A percentile compares a stretch with the other conserved stretches of the same genome.
phyloP scores from a whole-genome alignment of 2,113 vertebrate species.

The Formicarius rufipectus region DNA sequence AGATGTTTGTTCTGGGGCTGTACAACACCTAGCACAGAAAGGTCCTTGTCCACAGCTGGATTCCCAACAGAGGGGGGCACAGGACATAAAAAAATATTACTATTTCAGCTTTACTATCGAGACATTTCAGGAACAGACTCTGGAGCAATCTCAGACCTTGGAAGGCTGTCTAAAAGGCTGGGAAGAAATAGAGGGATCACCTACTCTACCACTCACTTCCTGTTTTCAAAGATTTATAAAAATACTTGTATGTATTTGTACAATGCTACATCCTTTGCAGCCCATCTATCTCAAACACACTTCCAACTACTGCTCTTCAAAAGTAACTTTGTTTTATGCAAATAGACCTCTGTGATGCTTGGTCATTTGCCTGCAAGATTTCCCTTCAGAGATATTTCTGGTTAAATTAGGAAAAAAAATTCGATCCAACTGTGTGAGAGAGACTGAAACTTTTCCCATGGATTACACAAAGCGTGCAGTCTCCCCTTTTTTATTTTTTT shows the following conservation, averaged over 20 bases:
- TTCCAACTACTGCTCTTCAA: not conserved
- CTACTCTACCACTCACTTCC: not conserved
- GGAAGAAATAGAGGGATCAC: not conserved
- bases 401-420: not conserved
- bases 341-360: not conserved
- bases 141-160: not conserved
- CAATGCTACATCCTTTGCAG: not conserved
- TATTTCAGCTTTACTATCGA: not conserved
- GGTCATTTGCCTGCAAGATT: not conserved
- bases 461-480: not conserved
- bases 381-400: not conserved
- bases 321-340: not conserved
- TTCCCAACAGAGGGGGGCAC: not conserved
- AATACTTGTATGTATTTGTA: not conserved
- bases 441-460: slow-evolving; percentile 14
- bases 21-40: slow-evolving; percentile 3
- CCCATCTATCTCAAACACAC: not conserved
- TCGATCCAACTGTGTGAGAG: not conserved
- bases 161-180: not conserved
- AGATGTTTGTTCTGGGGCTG: slow-evolving; percentile 14
- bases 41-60: not conserved
- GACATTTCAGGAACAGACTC: not conserved
- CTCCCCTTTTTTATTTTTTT: not conserved
- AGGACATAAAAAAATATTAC: not conserved
- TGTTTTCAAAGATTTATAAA: not conserved